phyloP scores from a whole-genome alignment of 2,113 vertebrate species.

The Morone saxatilis region DNA sequence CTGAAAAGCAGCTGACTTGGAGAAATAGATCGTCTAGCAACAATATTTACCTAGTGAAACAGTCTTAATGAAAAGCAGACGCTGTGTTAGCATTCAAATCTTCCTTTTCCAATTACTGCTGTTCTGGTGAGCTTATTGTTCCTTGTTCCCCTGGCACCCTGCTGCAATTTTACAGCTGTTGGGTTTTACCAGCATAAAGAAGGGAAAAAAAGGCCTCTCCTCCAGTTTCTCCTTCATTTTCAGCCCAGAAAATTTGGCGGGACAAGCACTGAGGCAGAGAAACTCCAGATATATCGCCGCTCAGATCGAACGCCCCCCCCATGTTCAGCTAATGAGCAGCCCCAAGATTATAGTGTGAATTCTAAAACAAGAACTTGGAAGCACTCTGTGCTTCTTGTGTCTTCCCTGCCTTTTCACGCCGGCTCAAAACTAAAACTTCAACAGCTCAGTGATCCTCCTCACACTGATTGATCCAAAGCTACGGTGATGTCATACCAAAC shows the following conservation, averaged over 20 bases:
- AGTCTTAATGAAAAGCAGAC: slow-evolving; percentile 75
- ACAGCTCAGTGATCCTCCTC: background rate
- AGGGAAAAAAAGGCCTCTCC: slow-evolving; percentile 3
- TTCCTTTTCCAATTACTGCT: slow-evolving; percentile 73
- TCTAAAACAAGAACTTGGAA: slow-evolving; percentile 35
- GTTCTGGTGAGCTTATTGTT: slow-evolving; percentile 72
- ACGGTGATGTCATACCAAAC: slow-evolving; percentile 17
- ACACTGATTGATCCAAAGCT: slow-evolving; percentile 18
- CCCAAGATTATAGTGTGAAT: background rate
- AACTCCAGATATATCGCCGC: slow-evolving; percentile 10
- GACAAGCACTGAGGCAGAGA: slow-evolving; percentile 33
- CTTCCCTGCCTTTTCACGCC: background rate
- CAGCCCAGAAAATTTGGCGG: slow-evolving; percentile 39
- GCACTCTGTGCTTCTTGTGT: background rate
- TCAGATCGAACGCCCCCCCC: slow-evolving; percentile 7
- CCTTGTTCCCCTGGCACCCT: slow-evolving; percentile 66
- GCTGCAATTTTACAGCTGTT: slow-evolving; percentile 78
- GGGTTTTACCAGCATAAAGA: slow-evolving; percentile 58
- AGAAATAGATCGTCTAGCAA: slow-evolving; percentile 57
- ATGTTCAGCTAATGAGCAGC: slow-evolving; percentile 23
- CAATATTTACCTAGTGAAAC: slow-evolving; percentile 75
- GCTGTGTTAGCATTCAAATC: slow-evolving; percentile 56
- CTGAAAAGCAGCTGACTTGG: slow-evolving; percentile 37
- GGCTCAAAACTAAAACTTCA: background rate
- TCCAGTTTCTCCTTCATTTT: slow-evolving; percentile 58